Evolutionary conservation across 2,797 vertebrate genomes (phyloP), one percentile per base, ranked within the genome.

Genomic region (Labroides dimidiatus): DNA sequence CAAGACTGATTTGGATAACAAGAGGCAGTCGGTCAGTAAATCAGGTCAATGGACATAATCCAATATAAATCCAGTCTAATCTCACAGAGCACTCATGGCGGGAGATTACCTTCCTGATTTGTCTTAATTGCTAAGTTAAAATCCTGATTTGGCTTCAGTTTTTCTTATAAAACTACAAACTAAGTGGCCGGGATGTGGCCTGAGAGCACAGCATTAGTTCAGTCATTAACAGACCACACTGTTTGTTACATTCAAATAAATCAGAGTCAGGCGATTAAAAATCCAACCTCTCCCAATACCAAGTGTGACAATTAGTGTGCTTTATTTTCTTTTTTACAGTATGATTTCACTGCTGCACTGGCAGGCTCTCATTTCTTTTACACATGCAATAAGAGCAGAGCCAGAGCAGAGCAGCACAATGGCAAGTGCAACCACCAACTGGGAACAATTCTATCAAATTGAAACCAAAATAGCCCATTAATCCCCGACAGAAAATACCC

Each of bases 21-120:
- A 84, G 74, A 78, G 75, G 64, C 73, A 78, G 71, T 86, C 59
- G 64, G 88, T 88, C 86, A 84, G 82, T 88, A 86, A 93, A 91
- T 84, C 91, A 91, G 90, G 90, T 92, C 91, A 89, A 63, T 83
- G 84, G 86, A 73, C 60, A 57, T 90, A 85, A 92, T 91, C 89
- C 84, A 86, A 83, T 79, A 90, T 90, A 92, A n/a, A 92, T 92
- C 89, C 87, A 73, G 72, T 81, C 78, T 90, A 91, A 92, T 89
- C 89, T 80, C 68, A 70, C 58, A 20, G 59, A 82, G 79, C 74
- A 84, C 62, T 70, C 83, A 78, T 80, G 55, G 63, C 36, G 42
- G 75, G 72, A 81, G 86, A 92, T 91, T 91, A 88, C 78, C 48
- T 76, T 43, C 33, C 75, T 71, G 72, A 84, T 90, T 90, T 21